Evolutionary conservation across 2,113 vertebrate species (phyloP).

Genomic region (Rhinolophus ferrumequinum): DNA sequence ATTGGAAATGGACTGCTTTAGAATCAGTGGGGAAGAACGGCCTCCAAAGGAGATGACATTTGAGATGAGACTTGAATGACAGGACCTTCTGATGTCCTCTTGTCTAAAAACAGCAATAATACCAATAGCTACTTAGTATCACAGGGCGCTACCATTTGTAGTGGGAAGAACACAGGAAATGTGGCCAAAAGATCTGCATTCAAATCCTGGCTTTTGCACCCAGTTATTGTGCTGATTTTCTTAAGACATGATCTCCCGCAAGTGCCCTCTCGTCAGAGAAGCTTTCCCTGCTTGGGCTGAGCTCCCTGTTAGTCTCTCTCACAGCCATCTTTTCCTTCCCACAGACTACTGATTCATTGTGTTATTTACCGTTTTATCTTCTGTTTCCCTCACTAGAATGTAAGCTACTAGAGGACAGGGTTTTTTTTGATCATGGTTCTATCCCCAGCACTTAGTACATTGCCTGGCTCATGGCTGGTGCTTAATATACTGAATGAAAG

Average conservation of each 20-base stretch:
- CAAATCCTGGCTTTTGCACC: background rate
- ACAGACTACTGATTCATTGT: background rate
- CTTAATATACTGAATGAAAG: background rate
- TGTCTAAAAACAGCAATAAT: constrained; percentile 18
- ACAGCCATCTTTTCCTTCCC: background rate
- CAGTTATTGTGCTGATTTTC: background rate
- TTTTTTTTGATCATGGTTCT: background rate
- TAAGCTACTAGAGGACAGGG: background rate
- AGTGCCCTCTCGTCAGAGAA: background rate
- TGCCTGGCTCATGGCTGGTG: background rate
- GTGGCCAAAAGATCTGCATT: background rate
- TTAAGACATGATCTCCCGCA: background rate
- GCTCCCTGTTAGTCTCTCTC: background rate
- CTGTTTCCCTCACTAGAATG: background rate
- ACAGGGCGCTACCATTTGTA: background rate
- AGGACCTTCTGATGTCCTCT: background rate
- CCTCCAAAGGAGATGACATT: background rate
- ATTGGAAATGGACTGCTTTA: background rate
- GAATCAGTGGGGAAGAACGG: background rate
- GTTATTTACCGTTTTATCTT: background rate
- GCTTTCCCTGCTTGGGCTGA: background rate
- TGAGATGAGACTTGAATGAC: background rate
- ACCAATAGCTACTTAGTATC: background rate
- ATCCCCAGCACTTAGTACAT: background rate
- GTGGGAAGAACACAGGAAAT: background rate